A percentile compares a stretch with the other conserved stretches of the same genome.
Conservation (phyloP, 2,797 vertebrate genomes). For the Lacerta viridis region DNA sequence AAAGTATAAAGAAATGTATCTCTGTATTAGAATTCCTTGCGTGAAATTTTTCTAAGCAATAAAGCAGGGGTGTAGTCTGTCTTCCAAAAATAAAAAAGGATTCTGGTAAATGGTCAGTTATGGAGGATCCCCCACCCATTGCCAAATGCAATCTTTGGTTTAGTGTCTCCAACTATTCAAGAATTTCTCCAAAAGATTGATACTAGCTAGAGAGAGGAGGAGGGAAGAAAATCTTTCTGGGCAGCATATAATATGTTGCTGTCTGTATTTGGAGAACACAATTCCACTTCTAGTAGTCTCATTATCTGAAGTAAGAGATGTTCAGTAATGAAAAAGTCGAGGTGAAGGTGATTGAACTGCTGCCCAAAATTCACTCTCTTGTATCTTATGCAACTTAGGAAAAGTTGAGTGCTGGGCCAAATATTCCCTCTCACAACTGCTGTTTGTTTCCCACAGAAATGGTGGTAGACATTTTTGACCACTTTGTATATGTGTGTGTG, state of each 20-base stretch:
- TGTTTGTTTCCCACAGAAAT: not conserved
- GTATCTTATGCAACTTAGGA: not conserved
- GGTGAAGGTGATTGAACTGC: not conserved
- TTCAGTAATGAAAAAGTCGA: not conserved
- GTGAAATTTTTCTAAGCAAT: constrained; percentile 11
- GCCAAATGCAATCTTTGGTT: not conserved
- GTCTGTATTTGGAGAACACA: not conserved
- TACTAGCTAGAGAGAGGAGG: not conserved
- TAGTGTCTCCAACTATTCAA: not conserved
- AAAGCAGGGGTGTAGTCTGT: not conserved
- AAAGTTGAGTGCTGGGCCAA: not conserved
- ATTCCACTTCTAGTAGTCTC: not conserved
- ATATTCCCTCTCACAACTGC: not conserved
- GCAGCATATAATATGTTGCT: not conserved
- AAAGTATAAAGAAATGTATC: not conserved
- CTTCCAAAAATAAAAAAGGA: constrained; percentile 6
- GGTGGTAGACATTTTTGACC: not conserved
- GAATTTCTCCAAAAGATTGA: not conserved
- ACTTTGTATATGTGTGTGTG: not conserved
- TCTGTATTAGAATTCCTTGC: not conserved
- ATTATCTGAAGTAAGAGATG: not conserved
- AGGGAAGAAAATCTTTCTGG: not conserved
- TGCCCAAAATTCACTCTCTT: not conserved
- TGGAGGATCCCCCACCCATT: not conserved
- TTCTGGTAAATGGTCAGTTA: constrained; percentile 2